Evolutionary conservation across 2,797 vertebrate species (phyloP), one percentile per base, ranked within the genome.

Genomic region (Champsocephalus esox): DNA sequence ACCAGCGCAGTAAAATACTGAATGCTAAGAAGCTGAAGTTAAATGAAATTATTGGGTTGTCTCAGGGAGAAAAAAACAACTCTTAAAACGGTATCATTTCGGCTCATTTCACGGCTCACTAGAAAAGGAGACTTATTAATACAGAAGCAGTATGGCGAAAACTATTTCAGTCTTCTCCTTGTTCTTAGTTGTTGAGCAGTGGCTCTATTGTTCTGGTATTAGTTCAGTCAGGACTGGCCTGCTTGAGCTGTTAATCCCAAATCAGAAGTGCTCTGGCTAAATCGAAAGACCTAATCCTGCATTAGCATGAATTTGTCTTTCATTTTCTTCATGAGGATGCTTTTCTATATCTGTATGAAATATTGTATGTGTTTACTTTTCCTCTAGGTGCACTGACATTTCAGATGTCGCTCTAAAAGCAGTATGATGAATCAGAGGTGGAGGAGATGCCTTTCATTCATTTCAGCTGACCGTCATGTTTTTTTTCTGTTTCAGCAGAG

Each of bases 31-130:
- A 82, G 72, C 75, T 80, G 46, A 87, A 84, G 75, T 79, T 69
- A 82, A 92, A 92, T 89, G 70, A 87, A 92, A 89, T 93, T 86
- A 91, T 87, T 82, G 71, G 73, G 83, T 81, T 3, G 60, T 87
- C 73, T 80, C 58, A 73, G 73, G 49, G 41, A 11, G 7, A 48
- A 49, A 48, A 13, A 80, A 80, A 66, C 74, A 61, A 43, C 44
- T 73, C 78, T 80, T 85, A 73, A 88, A 90, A 88, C 89, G 83
- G 84, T 90, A 90, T 92, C 88, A 88, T 69, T 84, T 84, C 79
- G 28, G 83, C 88, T 92, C 78, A 92, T 92, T 92, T 92, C 88
- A 92, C 55, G 87, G 83, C 82, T 90, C 83, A 77, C 67, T 84
- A 66, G 86, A 81, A 79, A 85, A 82, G 69, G 61, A 82, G 80